Conservation (phyloP, 1,140 invertebrate species). For the Sarcophaga bullata region DNA sequence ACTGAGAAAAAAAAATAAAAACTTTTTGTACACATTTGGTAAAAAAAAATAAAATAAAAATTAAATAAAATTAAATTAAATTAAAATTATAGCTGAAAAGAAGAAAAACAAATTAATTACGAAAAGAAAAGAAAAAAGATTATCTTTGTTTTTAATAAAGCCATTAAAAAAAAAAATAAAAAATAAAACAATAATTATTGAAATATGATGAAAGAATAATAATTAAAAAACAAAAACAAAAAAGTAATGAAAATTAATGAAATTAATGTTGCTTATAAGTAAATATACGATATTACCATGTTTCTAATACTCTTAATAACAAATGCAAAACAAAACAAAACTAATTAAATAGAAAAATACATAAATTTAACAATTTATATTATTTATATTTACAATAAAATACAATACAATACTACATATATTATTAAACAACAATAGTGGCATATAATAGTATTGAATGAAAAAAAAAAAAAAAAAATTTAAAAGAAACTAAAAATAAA, state of each 20-base stretch:
- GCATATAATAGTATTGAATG: too few relatives aligned
- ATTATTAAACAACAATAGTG: too few relatives aligned
- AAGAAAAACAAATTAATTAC: too few relatives aligned
- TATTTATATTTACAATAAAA: too few relatives aligned
- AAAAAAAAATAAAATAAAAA: too few relatives aligned
- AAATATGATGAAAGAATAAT: not conserved
- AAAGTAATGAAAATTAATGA: not conserved
- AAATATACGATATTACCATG: too few relatives aligned
- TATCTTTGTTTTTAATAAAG: not conserved
- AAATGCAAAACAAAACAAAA: not conserved
- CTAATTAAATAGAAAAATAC: not conserved
- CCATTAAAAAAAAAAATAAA: not conserved
- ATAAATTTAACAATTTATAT: too few relatives aligned
- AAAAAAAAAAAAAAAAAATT: too few relatives aligned
- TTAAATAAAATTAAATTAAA: not conserved
- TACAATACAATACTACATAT: too few relatives aligned
- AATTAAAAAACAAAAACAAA: not conserved
- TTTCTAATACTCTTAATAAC: not conserved
- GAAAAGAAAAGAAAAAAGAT: too few relatives aligned
- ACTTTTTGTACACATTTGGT: conserved; percentile 31
- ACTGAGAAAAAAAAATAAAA: not conserved
- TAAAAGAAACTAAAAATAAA: too few relatives aligned
- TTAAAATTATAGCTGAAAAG: too few relatives aligned
- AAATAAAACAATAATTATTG: not conserved
- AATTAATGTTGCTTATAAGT: not conserved